Conservation (phyloP, 2,797 vertebrate genomes). For the Nyctibius grandis region DNA sequence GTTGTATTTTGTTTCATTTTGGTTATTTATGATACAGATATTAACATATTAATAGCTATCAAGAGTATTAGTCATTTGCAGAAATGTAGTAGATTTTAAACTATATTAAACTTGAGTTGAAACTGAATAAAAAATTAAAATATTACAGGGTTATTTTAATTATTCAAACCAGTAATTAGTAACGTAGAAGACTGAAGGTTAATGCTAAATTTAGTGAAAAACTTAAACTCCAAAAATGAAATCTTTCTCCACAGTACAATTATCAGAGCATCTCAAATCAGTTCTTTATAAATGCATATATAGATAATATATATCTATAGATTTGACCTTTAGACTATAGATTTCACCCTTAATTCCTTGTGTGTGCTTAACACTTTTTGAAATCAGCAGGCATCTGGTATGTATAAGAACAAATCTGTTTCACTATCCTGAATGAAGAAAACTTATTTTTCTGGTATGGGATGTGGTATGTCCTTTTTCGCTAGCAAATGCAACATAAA, state of each 20-base stretch:
- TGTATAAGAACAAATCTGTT: not conserved
- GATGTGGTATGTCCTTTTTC: not conserved
- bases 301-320: not conserved
- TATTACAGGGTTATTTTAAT: not conserved
- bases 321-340: not conserved
- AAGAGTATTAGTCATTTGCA: not conserved
- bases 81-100: not conserved
- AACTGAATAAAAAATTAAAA: not conserved
- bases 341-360: not conserved
- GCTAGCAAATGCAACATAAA: not conserved
- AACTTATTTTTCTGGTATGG: not conserved
- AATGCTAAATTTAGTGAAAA: not conserved
- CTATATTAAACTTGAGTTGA: not conserved
- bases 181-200: not conserved
- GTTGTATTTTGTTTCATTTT: not conserved
- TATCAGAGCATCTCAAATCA: not conserved
- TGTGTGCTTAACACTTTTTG: not conserved
- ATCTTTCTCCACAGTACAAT: not conserved
- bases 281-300: not conserved
- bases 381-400: not conserved
- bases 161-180: slow-evolving; percentile 8
- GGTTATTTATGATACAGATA: not conserved
- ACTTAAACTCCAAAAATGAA: not conserved
- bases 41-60: not conserved
- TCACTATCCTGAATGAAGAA: not conserved